These are phyloP conservation scores for Drosophila mulleri DNA, from an alignment of 2,888 invertebrate genomes.

Conservation along the genomic window DNA sequence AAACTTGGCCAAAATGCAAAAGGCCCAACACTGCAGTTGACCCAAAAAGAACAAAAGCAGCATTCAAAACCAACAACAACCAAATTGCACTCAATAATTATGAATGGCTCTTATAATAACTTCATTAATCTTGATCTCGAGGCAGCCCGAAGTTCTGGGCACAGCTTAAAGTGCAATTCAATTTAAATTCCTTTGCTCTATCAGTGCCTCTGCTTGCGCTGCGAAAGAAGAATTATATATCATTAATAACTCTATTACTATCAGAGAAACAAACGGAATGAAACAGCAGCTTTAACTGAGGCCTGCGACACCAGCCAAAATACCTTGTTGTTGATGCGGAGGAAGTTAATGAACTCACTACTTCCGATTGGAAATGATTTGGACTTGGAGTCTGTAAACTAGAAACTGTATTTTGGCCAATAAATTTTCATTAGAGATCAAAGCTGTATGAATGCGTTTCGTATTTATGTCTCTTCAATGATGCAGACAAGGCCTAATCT, in stretches of 20 bases:
- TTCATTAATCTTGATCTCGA: neutral
- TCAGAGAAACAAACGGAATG: conserved; percentile 3
- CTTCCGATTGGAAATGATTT: neutral
- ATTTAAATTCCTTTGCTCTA: neutral
- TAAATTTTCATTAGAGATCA: conserved; percentile 37
- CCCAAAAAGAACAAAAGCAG: conserved; percentile 20
- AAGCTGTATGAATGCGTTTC: neutral
- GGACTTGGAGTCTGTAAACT: neutral
- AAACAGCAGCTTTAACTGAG: neutral
- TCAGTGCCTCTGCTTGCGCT: neutral
- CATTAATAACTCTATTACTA: too few species aligned
- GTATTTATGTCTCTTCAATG: conserved; percentile 5
- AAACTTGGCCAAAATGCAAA: conserved; percentile 41
- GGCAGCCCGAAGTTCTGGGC: neutral
- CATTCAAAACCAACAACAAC: neutral
- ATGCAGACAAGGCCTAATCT: conserved; percentile 38
- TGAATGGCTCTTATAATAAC: neutral
- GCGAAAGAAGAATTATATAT: neutral
- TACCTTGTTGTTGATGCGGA: too few species aligned
- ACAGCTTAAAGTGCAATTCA: neutral
- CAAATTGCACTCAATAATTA: conserved; percentile 10
- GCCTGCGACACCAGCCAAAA: neutral
- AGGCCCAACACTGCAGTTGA: conserved; percentile 33
- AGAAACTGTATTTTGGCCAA: neutral
- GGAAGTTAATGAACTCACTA: neutral